Evolutionary conservation across 2,888 invertebrate species (phyloP).

Genomic region (Pheosia tremula): DNA sequence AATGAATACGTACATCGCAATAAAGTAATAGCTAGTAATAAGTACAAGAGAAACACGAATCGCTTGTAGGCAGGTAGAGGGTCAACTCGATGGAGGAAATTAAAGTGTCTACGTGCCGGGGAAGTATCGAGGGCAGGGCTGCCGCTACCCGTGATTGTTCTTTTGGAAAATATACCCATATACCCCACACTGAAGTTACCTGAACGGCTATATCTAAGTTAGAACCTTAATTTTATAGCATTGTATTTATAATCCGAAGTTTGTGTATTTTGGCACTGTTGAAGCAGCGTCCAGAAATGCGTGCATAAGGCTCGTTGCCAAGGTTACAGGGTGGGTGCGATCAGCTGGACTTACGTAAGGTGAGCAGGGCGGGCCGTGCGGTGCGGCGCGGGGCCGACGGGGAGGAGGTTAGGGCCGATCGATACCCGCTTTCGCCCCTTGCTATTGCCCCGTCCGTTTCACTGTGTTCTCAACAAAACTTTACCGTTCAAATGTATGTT

Average conservation of each 20-base stretch:
- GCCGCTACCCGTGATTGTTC: conserved; percentile 34
- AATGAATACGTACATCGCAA: not conserved
- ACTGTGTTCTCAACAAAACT: conserved; percentile 56
- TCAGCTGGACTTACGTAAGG: conserved; percentile 83
- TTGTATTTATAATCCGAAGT: not conserved
- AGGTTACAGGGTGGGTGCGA: conserved; percentile 81
- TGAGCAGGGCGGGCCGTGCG: conserved; percentile 53
- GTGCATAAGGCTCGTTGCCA: conserved; percentile 74
- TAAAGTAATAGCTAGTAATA: not conserved
- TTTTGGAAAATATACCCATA: conserved; percentile 13
- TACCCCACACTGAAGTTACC: conserved; percentile 1
- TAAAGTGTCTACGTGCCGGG: conserved; percentile 50
- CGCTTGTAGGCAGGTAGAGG: conserved; percentile 39
- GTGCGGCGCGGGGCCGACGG: conserved; percentile 44
- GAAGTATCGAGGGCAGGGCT: conserved; percentile 39
- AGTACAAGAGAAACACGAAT: conserved; percentile 9
- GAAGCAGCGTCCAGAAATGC: conserved; percentile 46
- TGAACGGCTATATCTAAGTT: conserved; percentile 1
- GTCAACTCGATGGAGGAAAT: conserved; percentile 53
- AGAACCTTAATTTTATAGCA: not conserved
- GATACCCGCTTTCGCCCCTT: conserved; percentile 76
- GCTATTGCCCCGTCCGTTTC: conserved; percentile 65
- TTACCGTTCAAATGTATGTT: conserved; percentile 41
- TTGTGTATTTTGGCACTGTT: conserved; percentile 19
- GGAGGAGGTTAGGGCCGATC: conserved; percentile 75